Base-by-base conservation (phyloP, 2,113 vertebrate genomes). In the Micromys minutus region DNA sequence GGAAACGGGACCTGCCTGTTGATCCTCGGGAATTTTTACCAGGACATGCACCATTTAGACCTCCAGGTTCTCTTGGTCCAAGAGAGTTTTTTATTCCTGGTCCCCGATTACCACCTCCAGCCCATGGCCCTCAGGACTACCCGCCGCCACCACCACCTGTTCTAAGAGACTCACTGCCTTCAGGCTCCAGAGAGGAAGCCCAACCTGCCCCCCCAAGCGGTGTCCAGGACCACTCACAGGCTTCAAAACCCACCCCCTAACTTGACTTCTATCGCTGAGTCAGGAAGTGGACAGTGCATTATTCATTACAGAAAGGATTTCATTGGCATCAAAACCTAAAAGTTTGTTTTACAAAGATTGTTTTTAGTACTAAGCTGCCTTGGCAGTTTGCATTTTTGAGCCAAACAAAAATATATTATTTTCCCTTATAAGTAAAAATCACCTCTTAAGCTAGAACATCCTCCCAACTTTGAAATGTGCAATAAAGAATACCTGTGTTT, bases 401-500 rank as follows among this genome's bases (percentile, higher is more conserved):
- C 97, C 96, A 96, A 97, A 93, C 93, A 95, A 96, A 98, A 96
- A 89, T 97, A 97, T 95, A 98, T 93, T 95, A 80, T 85, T 93
- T 97, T 47, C 31, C 91, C 86, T 97, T 95, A 94, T 96, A 95
- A 97, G 97, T 96, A 93, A 98, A 94, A n/a, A 87, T 92, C 95
- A 83, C 95, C 92, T 97, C 59, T 87, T 93, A 95, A 96, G 93
- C 94, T 97, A 93, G 87, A 93, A 19, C 52, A 31, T 95, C 85
- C 77, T 96, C 83, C 93, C 94, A 94, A 96, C 97, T 95, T 93
- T 96, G 97, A 98, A 98, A 98, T 83, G 98, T 98, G 98, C 98
- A 99, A 99, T 99, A 98, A 98, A 96, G 94, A 98, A 97, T 98
- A 98, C 98, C 97, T 98, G 98, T 98, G 98, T 98, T 96, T 98